Evolutionary conservation across 1,140 invertebrate genomes (phyloP).

Genomic region (Cotesia glomerata): DNA sequence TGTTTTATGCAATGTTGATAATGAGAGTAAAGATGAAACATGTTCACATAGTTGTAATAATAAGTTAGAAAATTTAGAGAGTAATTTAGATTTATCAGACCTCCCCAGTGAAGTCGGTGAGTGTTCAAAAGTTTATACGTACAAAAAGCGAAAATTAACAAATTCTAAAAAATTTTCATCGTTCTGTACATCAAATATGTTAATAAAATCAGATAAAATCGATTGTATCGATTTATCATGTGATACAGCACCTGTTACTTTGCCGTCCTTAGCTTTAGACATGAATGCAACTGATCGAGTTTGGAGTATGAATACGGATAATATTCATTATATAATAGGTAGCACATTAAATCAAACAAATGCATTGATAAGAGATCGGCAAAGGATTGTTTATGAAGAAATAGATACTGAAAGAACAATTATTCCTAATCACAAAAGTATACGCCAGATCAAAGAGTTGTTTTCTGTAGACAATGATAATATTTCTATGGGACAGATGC

Average conservation of each 20-base stretch:
- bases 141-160: slow-evolving; percentile 33
- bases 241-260: slow-evolving; percentile 45
- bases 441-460: slow-evolving; percentile 38
- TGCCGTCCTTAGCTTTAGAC: slow-evolving; percentile 47
- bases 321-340: slow-evolving; percentile 47
- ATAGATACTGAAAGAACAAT: background rate
- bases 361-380: slow-evolving; percentile 23
- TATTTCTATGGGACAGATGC: slow-evolving; percentile 32
- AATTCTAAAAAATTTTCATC: slow-evolving; percentile 9
- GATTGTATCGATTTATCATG: slow-evolving; percentile 52
- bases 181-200: slow-evolving; percentile 20
- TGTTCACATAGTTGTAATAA: background rate
- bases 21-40: background rate
- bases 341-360: slow-evolving; percentile 36
- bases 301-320: slow-evolving; percentile 49
- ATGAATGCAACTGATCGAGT: slow-evolving; percentile 54
- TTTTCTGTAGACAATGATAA: slow-evolving; percentile 37
- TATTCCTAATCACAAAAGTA: slow-evolving; percentile 23
- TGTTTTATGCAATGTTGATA: too few relatives aligned
- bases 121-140: slow-evolving; percentile 47
- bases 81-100: slow-evolving; percentile 38
- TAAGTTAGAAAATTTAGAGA: background rate
- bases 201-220: slow-evolving; percentile 42
- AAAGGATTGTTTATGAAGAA: slow-evolving; percentile 14
- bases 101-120: slow-evolving; percentile 50